Evolutionary conservation across 2,113 vertebrate genomes (phyloP).

Genomic region (Microcebus lehilahytsara): DNA sequence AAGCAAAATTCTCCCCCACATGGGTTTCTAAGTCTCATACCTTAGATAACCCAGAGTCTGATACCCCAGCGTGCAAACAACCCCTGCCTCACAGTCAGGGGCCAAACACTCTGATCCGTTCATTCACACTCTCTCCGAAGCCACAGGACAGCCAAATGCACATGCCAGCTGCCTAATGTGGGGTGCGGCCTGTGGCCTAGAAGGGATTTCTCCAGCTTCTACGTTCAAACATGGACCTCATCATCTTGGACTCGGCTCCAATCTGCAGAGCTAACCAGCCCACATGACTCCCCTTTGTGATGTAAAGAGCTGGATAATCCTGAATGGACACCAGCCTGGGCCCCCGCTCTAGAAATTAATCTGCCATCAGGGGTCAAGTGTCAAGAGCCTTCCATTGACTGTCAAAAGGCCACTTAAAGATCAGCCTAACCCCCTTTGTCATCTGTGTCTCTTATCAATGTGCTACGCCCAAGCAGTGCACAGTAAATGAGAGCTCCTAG

Average conservation of each 20-base stretch:
- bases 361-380: conserved; percentile 60
- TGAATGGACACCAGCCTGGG: not conserved
- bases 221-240: not conserved
- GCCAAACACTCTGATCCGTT: not conserved
- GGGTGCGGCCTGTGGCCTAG: not conserved
- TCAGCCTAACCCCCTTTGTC: not conserved
- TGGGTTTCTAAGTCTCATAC: not conserved
- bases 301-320: not conserved
- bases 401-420: conserved; percentile 62
- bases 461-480: not conserved
- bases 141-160: not conserved
- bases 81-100: not conserved
- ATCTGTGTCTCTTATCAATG: not conserved
- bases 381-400: conserved; percentile 55
- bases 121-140: not conserved
- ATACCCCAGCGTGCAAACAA: not conserved
- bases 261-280: not conserved
- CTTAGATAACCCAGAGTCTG: not conserved
- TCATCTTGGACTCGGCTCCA: not conserved
- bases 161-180: not conserved
- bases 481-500: not conserved
- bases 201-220: not conserved
- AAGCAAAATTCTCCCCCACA: not conserved
- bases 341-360: conserved; percentile 9
- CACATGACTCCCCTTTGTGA: not conserved